Base-by-base conservation (phyloP, 1,140 invertebrate genomes). In the Caenorhabditis tropicalis region DNA sequence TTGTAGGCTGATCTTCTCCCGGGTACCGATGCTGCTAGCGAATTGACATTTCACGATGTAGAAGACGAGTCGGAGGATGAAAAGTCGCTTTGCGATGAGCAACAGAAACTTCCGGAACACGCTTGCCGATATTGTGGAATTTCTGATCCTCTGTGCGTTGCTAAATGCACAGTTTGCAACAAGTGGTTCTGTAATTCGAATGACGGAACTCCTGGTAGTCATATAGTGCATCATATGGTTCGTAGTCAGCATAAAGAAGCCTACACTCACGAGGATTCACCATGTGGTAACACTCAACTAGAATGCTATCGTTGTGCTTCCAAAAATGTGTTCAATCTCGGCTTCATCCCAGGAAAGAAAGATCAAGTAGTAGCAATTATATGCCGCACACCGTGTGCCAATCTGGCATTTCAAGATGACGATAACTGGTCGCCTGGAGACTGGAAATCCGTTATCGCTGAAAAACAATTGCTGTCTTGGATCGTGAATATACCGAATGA, bases 141-240 rank as follows among this genome's bases (percentile, higher is more conserved):
- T 87, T 96, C 98, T 92, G 98, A 99, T 91, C 97, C 97, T 1
- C 94, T 95, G 83, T 97, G 96, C 88, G 97, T 99, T 43, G 96
- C 99, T 27, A 96, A 96, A 94, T 99, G 98, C 92, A 98, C 98
- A 91, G 94, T 96, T 51, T 99, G 98, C 91, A 97, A 97, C 88
- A 98, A 98, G 91, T 99, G 98, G 98, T 99, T 99, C 91, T 99
- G 98, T 91, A 99, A 99, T 94, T 97, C 97, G 7, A 94, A 97
- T 87, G 98, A 98, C 4, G 98, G 96, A 91, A 99, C 97, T 4
- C 97, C 96, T 19, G 98, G 97, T 3, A 98, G 97, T 74, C 98
- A 99, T 89, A 98, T 99, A 86, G 96, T 99, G 85, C 98, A 98
- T 92, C 98, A 99, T 93, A 92, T 99, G 88, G 98, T 99, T 21